Conservation (phyloP, 2,113 vertebrate genomes). For the Vimba vimba region DNA sequence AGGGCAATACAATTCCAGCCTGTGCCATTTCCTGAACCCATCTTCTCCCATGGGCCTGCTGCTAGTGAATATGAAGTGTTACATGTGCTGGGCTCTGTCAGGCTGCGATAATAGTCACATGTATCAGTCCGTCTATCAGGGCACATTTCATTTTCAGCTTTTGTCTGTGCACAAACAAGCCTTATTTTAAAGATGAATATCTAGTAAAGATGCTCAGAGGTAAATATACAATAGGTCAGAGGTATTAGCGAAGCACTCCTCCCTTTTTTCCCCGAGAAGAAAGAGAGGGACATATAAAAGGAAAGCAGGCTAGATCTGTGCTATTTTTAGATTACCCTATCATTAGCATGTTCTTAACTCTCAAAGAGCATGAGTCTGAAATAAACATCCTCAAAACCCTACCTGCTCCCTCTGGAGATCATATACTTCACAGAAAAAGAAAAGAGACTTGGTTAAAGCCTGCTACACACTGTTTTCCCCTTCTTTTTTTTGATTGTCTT, state of each 20-base stretch:
- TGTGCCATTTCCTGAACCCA: slow-evolving; percentile 33
- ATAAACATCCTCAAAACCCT: slow-evolving; percentile 46
- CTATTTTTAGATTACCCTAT: slow-evolving; percentile 51
- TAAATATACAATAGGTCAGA: slow-evolving; percentile 41
- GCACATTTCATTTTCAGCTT: slow-evolving; percentile 47
- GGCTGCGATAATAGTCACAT: slow-evolving; percentile 43
- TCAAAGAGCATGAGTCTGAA: slow-evolving; percentile 44
- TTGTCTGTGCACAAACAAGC: slow-evolving; percentile 32
- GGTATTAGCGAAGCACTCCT: slow-evolving; percentile 56
- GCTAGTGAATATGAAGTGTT: slow-evolving; percentile 31
- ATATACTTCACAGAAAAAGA: slow-evolving; percentile 17
- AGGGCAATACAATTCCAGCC: slow-evolving; percentile 43
- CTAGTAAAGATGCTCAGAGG: slow-evolving; percentile 36
- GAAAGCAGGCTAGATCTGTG: slow-evolving; percentile 31
- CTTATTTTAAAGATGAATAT: slow-evolving; percentile 30
- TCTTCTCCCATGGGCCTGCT: slow-evolving; percentile 18
- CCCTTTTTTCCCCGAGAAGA: slow-evolving; percentile 28
- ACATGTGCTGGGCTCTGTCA: slow-evolving; percentile 24
- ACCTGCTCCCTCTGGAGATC: slow-evolving; percentile 26
- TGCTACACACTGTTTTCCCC: too few relatives aligned
- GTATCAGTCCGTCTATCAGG: slow-evolving; percentile 51
- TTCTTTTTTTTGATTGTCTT: background rate
- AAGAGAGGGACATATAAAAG: background rate
- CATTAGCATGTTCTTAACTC: slow-evolving; percentile 50
- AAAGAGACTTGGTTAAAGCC: slow-evolving; percentile 24